phyloP scores from a whole-genome alignment of 2,113 vertebrate genomes.

The Lepus timidus region DNA sequence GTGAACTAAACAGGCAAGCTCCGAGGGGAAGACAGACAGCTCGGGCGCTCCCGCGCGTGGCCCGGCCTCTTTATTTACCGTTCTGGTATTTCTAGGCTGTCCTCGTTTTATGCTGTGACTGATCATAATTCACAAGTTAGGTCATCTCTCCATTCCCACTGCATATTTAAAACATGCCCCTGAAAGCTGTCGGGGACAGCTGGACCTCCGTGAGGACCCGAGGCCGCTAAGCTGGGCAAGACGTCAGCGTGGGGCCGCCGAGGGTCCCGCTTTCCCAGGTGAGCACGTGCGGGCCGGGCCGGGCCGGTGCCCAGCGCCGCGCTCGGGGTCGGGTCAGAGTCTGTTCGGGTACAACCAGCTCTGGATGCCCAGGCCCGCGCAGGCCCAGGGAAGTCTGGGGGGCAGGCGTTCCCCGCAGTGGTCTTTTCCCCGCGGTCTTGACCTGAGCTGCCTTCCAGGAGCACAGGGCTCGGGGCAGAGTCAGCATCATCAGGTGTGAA shows the following conservation, averaged over 20 bases:
- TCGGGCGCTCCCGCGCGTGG: neutral
- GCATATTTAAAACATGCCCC: no score
- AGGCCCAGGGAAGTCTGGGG: no score
- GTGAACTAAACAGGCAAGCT: conserved; percentile 11
- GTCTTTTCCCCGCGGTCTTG: neutral
- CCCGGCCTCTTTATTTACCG: neutral
- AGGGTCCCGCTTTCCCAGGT: no score
- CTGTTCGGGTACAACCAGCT: neutral
- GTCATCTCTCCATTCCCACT: neutral
- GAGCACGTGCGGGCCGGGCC: no score
- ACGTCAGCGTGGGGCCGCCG: no score
- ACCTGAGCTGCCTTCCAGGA: neutral
- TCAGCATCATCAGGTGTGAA: neutral
- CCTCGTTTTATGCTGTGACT: neutral
- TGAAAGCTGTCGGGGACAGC: conserved; percentile 1
- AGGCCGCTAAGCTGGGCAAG: no score
- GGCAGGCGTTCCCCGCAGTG: neutral
- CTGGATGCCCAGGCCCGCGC: no score
- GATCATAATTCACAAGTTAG: neutral
- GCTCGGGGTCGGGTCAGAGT: neutral
- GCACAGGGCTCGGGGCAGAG: neutral
- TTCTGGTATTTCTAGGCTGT: neutral
- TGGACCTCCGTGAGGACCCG: neutral
- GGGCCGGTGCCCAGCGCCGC: no score
- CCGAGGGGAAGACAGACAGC: neutral